Base-by-base conservation (phyloP, 1,140 invertebrate genomes). In the Drosophila ironensis region DNA sequence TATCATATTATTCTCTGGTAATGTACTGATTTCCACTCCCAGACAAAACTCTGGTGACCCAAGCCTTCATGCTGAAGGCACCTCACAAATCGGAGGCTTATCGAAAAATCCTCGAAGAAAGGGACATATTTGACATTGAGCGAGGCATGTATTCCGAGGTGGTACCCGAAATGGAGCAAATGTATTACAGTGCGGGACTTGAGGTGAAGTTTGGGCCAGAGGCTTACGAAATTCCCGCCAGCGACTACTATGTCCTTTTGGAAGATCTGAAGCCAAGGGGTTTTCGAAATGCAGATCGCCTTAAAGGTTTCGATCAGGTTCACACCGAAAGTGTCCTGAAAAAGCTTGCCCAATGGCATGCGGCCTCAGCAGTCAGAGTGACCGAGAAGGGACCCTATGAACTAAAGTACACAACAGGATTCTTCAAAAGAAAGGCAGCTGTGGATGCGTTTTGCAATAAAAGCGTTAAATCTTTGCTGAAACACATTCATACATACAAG, bases 311-410 rank as follows among this genome's bases (percentile, higher is more conserved):
- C 2, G 89, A 92, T 16, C 67, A 91, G 4, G 77, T 91, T 4
- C 91, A 92, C 37, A 81, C 91, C 2, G 89, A 90, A 17, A 61
- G 78, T 7, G 90, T 91, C 0, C 78, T 93, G 0, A 91, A 90
- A 27, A 91, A 90, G 17, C 72, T 93, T 7, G 92, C 92, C 0
- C 91, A 91, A 16, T 93, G 93, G 74, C 92, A 93, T 67, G 92
- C 92, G 0, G 73, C 88, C 0, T 91, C 89, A 0, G 81, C 84
- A 0, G 67, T 76, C 0, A 33, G 37, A 91, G 91, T 89, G 56
- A 91, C 28, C 90, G 92, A 90, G 73, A 91, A 8, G 72, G 91
- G 80, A 77, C 91, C 57, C 42, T 88, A 76, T 40, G 16, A 52
- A 3, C 24, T 6, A 0, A 8, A 37, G 7, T 30, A 61, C 8